Percentiles rank a stretch among this genome's conserved stretches.
Conservation (phyloP, 2,113 vertebrate species). For the Tyrannus savana region DNA sequence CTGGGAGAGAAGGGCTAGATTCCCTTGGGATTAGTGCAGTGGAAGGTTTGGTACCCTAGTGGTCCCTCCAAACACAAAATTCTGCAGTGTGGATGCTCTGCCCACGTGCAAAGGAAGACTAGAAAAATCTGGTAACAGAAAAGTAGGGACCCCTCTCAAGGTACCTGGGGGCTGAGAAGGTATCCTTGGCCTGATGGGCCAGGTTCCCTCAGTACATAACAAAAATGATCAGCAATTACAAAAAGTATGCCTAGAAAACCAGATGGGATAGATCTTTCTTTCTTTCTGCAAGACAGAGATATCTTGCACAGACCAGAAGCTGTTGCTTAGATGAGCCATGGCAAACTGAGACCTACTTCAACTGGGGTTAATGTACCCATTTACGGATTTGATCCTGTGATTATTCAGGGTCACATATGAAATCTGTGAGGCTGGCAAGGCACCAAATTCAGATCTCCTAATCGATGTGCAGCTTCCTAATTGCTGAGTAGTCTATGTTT, state of each 20-base stretch:
- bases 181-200: background rate
- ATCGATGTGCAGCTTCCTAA: background rate
- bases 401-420: background rate
- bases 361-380: background rate
- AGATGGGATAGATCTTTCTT: background rate
- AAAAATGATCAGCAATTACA: background rate
- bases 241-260: background rate
- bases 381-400: background rate
- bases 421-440: conserved; percentile 5
- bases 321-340: background rate
- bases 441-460: background rate
- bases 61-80: background rate
- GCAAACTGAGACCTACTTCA: background rate
- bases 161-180: background rate
- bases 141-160: background rate
- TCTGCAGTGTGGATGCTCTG: background rate
- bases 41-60: background rate
- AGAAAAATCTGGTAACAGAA: background rate
- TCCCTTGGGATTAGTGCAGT: background rate
- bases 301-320: background rate
- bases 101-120: background rate
- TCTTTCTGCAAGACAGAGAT: background rate
- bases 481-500: conserved; percentile 12
- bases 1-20: background rate
- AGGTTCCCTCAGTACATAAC: background rate